Conservation (phyloP, 2,797 vertebrate species). For the Siniperca undulata region DNA sequence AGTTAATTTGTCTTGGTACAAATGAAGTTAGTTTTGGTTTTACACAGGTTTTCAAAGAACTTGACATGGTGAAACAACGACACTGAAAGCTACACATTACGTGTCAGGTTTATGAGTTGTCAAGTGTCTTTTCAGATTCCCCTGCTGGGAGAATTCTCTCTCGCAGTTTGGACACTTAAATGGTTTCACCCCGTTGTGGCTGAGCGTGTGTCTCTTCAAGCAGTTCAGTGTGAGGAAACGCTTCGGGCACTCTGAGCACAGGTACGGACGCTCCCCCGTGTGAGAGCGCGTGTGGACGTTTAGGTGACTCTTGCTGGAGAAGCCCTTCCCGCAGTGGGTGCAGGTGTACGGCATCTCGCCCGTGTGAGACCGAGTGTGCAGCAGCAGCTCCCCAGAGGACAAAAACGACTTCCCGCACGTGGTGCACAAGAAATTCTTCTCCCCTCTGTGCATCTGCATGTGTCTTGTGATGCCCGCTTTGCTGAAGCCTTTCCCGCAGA, state of each 20-base stretch:
- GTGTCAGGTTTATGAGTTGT: conserved; percentile 63
- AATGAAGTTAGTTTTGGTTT: not conserved
- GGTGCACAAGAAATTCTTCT: conserved; percentile 77
- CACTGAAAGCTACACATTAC: not conserved
- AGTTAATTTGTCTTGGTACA: not conserved
- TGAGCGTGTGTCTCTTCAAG: conserved; percentile 76
- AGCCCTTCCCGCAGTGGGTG: conserved; percentile 75
- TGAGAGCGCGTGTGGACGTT: conserved; percentile 76
- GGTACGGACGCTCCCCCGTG: conserved; percentile 77
- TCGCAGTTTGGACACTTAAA: conserved; percentile 75
- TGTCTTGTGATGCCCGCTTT: conserved; percentile 69
- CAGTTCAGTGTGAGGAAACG: conserved; percentile 76
- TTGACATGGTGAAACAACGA: not conserved
- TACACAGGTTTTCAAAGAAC: not conserved
- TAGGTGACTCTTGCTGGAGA: conserved; percentile 74
- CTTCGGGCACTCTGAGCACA: conserved; percentile 71
- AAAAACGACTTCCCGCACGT: conserved; percentile 78
- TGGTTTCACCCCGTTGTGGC: conserved; percentile 76
- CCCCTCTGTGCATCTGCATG: conserved; percentile 79
- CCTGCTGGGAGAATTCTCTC: conserved; percentile 76
- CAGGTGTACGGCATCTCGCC: conserved; percentile 80
- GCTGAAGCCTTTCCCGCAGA: conserved; percentile 76
- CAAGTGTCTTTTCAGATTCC: conserved; percentile 79
- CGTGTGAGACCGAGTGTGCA: conserved; percentile 77
- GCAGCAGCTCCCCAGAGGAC: conserved; percentile 74